phyloP scores from a whole-genome alignment of 2,888 invertebrate species.

The Nezara viridula region DNA sequence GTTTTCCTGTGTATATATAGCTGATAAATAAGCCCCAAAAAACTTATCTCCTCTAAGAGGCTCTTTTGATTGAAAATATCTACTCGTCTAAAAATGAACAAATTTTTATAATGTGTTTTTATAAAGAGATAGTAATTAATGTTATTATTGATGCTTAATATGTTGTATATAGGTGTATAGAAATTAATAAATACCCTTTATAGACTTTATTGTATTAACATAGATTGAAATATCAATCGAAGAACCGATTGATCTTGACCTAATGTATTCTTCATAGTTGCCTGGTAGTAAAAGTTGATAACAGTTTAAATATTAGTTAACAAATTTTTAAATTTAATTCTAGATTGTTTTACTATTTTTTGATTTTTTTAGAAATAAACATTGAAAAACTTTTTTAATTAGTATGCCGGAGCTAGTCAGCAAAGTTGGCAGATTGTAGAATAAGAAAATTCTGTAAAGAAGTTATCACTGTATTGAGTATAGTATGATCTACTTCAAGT shows the following conservation, averaged over 20 bases:
- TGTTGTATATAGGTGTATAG: constrained; percentile 19
- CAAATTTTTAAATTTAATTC: background rate
- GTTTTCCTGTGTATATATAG: constrained; percentile 1
- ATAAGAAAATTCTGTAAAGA: background rate
- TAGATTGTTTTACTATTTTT: background rate
- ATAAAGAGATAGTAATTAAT: background rate
- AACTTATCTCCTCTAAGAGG: constrained; percentile 17
- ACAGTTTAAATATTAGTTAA: background rate
- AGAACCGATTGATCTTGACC: background rate
- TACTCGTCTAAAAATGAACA: background rate
- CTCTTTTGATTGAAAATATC: background rate
- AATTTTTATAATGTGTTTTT: constrained; percentile 16
- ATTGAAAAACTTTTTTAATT: background rate
- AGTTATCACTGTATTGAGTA: background rate
- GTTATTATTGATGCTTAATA: constrained; percentile 11
- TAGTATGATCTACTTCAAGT: background rate
- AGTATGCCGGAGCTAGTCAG: constrained; percentile 29
- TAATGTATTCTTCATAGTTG: background rate
- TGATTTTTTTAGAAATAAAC: background rate
- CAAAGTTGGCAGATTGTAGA: background rate
- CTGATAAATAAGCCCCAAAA: background rate
- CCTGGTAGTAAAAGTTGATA: constrained; percentile 26
- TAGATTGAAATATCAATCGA: background rate
- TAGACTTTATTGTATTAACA: background rate
- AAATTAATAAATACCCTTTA: background rate